These are phyloP conservation scores for Drosophila yooni DNA, from an alignment of 2,888 invertebrate species.

Conservation along the genomic window DNA sequence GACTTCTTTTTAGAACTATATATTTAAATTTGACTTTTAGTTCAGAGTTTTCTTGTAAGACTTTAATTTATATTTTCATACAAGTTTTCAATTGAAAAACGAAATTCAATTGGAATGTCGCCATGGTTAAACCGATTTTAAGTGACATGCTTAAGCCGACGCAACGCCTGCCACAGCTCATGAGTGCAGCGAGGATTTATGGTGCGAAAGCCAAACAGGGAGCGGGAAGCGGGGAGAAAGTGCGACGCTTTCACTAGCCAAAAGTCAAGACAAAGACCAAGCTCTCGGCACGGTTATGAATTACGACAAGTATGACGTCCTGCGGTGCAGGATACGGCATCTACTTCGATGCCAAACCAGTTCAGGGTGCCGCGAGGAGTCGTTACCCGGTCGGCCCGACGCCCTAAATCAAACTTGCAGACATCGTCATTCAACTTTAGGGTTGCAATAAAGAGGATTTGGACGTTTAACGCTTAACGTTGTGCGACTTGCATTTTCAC, in stretches of 20 bases:
- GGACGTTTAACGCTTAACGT: conserved; percentile 2
- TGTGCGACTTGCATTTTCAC: conserved; percentile 40
- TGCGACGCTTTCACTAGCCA: conserved; percentile 40
- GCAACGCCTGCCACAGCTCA: conserved; percentile 54
- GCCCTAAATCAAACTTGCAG: conserved; percentile 54
- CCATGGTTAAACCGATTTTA: conserved; percentile 50
- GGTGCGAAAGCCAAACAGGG: conserved; percentile 68
- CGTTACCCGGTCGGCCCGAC: conserved; percentile 3
- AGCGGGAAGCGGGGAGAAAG: conserved; percentile 44
- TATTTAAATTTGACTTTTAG: background rate
- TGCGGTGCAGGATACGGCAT: conserved; percentile 52
- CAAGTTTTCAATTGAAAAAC: background rate
- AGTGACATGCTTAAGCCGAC: conserved; percentile 28
- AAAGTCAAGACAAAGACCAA: conserved; percentile 17
- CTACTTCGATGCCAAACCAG: conserved; percentile 60
- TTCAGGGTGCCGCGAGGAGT: conserved; percentile 15
- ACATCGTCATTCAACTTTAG: conserved; percentile 48
- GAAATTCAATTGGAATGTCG: background rate
- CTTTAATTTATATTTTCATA: background rate
- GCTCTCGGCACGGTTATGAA: conserved; percentile 52
- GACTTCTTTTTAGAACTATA: background rate
- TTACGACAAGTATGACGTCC: conserved; percentile 53
- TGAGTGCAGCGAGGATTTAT: conserved; percentile 64
- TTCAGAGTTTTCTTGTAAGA: background rate
- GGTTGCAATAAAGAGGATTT: conserved; percentile 57